phyloP scores from a whole-genome alignment of 1,140 invertebrate species.

The Drosophila elegans region DNA sequence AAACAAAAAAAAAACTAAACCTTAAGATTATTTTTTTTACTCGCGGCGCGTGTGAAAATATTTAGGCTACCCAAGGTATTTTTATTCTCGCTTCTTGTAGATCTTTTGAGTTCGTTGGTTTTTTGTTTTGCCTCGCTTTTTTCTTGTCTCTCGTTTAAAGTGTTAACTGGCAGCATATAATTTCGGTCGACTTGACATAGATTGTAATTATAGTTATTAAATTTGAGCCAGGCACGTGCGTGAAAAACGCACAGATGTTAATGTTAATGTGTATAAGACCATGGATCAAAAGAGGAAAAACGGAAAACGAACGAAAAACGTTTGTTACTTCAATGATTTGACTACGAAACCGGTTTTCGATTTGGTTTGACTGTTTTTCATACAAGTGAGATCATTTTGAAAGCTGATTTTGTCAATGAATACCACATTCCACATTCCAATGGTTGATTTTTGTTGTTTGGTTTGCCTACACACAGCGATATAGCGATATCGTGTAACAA shows the following conservation, averaged over 20 bases:
- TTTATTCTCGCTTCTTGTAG: slow-evolving; percentile 39
- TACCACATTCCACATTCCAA: slow-evolving; percentile 82
- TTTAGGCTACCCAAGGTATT: slow-evolving; percentile 69
- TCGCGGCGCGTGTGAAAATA: slow-evolving; percentile 74
- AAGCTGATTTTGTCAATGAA: slow-evolving; percentile 85
- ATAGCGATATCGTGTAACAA: slow-evolving; percentile 66
- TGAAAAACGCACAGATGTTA: slow-evolving; percentile 33
- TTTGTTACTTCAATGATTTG: slow-evolving; percentile 68
- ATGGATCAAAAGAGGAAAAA: slow-evolving; percentile 19
- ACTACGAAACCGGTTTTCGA: slow-evolving; percentile 85
- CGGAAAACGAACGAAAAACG: slow-evolving; percentile 59
- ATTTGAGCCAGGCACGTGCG: slow-evolving; percentile 68
- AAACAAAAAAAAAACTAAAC: slow-evolving; percentile 49
- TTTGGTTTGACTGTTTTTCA: slow-evolving; percentile 85
- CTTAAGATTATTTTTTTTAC: slow-evolving; percentile 57
- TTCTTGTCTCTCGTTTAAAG: slow-evolving; percentile 52
- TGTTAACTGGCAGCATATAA: slow-evolving; percentile 69
- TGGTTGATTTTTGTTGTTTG: slow-evolving; percentile 52
- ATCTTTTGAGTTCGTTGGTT: slow-evolving; percentile 19
- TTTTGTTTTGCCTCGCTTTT: slow-evolving; percentile 17
- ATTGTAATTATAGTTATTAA: slow-evolving; percentile 76
- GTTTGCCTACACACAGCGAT: slow-evolving; percentile 39
- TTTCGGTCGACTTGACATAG: slow-evolving; percentile 68
- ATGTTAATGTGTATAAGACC: slow-evolving; percentile 22
- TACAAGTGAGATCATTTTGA: slow-evolving; percentile 85